phyloP scores from a whole-genome alignment of 2,888 invertebrate genomes.

The Ormia ochracea region DNA sequence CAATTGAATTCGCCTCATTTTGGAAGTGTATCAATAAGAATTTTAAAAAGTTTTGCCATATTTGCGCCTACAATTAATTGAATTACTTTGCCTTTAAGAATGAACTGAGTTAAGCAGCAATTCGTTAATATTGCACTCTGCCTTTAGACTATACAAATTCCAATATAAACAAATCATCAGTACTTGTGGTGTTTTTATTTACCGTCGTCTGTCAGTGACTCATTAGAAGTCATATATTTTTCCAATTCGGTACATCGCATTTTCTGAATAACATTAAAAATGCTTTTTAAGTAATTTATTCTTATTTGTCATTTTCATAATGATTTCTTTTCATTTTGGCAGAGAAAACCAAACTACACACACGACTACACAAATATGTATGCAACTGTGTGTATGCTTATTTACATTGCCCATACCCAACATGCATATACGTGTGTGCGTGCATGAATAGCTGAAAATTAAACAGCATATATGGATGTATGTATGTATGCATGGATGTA shows the following conservation, averaged over 20 bases:
- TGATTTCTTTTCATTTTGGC: constrained; percentile 14
- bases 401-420: too few species aligned
- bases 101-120: too few species aligned
- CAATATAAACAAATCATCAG: constrained; percentile 1
- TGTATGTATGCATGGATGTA: too few species aligned
- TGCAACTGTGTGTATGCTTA: too few species aligned
- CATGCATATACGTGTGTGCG: too few species aligned
- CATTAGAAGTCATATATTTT: not conserved
- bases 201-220: not conserved
- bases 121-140: not conserved
- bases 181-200: not conserved
- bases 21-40: too few species aligned
- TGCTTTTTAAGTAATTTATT: not conserved
- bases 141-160: not conserved
- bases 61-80: too few species aligned
- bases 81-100: too few species aligned
- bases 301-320: constrained; percentile 1
- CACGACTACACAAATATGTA: not conserved
- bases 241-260: constrained; percentile 45
- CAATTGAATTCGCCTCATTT: too few species aligned
- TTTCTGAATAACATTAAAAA: constrained; percentile 20
- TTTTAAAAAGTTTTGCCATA: too few species aligned
- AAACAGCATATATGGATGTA: too few species aligned
- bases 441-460: too few species aligned
- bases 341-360: not conserved